Conservation (phyloP, 2,888 invertebrate species). For the Eupelmus urozonus region DNA sequence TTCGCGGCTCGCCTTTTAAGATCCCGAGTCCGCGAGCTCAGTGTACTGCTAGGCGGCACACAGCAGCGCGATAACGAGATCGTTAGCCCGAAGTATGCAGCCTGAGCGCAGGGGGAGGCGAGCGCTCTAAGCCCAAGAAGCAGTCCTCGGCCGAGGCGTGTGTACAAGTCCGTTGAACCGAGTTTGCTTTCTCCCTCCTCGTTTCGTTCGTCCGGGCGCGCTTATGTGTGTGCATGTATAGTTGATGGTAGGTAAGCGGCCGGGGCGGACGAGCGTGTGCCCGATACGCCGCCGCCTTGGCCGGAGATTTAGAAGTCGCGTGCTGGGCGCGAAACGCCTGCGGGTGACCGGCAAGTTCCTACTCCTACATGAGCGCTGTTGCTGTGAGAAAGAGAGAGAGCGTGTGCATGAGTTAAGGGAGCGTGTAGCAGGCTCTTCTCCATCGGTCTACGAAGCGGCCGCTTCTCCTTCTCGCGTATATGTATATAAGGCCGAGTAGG, state of each 20-base stretch:
- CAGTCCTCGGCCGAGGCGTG: conserved; percentile 22
- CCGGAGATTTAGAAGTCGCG: conserved; percentile 54
- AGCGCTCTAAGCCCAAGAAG: too few relatives aligned
- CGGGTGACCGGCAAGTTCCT: too few relatives aligned
- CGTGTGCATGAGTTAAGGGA: too few relatives aligned
- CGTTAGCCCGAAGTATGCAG: conserved; percentile 50
- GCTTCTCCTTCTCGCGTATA: too few relatives aligned
- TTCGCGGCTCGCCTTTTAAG: conserved; percentile 35
- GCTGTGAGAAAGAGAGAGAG: too few relatives aligned
- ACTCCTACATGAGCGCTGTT: too few relatives aligned
- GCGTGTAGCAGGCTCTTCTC: too few relatives aligned
- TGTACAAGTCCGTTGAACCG: conserved; percentile 62
- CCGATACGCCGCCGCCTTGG: neutral
- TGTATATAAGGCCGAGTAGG: neutral
- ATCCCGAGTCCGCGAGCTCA: neutral
- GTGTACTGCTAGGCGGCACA: neutral
- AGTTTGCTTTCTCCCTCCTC: conserved; percentile 11
- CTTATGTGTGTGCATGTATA: neutral
- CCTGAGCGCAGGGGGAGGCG: conserved; percentile 14
- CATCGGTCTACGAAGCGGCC: too few relatives aligned
- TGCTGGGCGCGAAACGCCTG: conserved; percentile 6
- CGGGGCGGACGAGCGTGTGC: neutral
- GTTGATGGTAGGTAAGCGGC: neutral
- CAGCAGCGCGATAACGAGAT: conserved; percentile 53
- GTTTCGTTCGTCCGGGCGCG: neutral